Evolutionary conservation across 53 echinoderm and acorn worm genomes (phyloP).

Genomic region (Mesocentrotus franciscanus): DNA sequence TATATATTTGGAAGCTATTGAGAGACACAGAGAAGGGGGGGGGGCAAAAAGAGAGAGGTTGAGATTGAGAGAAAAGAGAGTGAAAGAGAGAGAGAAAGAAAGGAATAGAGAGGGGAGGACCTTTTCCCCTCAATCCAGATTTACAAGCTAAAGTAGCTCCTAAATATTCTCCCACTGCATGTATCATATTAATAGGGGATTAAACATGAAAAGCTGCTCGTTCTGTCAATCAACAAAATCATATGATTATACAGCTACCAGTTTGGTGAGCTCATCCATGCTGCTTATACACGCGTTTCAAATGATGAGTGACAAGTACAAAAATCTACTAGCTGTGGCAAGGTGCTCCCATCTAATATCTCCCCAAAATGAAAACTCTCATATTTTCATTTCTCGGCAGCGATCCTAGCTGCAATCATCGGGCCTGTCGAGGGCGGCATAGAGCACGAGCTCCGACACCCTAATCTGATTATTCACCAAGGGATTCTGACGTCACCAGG

Average conservation of each 20-base stretch:
- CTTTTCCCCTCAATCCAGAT: neutral
- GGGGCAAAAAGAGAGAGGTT: too few species aligned
- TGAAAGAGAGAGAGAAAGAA: too few species aligned
- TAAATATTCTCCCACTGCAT: neutral
- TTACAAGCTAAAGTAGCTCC: neutral
- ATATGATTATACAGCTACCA: neutral
- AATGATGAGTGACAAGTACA: neutral
- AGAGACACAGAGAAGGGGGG: too few species aligned
- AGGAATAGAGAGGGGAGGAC: neutral
- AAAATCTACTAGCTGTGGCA: neutral
- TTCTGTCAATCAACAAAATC: neutral
- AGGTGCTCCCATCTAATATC: neutral
- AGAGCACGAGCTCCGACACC: neutral
- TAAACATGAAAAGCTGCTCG: constrained; percentile 13
- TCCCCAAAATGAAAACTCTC: neutral
- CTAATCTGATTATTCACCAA: constrained; percentile 41
- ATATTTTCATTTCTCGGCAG: neutral
- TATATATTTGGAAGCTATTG: too few species aligned
- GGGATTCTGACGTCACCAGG: neutral
- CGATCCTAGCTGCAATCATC: neutral
- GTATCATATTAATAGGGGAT: neutral
- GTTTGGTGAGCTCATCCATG: neutral
- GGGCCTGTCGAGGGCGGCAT: constrained; percentile 30
- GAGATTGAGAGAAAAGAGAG: too few species aligned
- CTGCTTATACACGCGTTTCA: neutral